Percentiles rank a stretch among this genome's conserved stretches.
Evolutionary conservation across 2,113 vertebrate species (phyloP).

Genomic region (Dipodomys spectabilis): DNA sequence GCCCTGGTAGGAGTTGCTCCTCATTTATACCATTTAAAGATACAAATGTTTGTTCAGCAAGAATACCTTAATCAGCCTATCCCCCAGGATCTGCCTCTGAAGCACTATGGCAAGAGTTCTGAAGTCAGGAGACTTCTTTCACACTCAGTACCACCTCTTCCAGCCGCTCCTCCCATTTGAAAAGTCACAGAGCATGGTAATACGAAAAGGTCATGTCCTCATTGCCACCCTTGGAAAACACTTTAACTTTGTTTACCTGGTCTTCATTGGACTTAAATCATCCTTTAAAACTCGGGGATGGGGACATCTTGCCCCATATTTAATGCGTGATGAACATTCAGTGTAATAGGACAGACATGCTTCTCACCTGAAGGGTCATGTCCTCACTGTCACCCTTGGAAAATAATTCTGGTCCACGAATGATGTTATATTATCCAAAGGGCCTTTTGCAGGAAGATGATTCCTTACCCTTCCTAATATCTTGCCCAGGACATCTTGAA

Average conservation of each 20-base stretch:
- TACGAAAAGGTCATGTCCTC: not conserved
- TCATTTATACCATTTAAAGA: not conserved
- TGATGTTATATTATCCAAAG: no score
- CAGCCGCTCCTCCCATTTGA: not conserved
- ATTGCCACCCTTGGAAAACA: not conserved
- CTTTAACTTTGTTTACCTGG: slow-evolving; percentile 35
- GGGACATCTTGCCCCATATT: no score
- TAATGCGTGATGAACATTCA: no score
- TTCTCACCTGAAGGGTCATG: no score
- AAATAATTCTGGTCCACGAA: no score
- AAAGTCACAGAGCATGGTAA: not conserved
- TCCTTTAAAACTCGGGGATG: not conserved
- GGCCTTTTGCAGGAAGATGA: no score
- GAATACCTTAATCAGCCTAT: not conserved
- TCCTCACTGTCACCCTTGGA: no score
- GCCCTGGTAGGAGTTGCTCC: not conserved
- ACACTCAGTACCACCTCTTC: not conserved
- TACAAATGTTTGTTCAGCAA: not conserved
- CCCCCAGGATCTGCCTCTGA: not conserved
- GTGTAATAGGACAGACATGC: no score
- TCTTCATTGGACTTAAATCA: slow-evolving; percentile 1
- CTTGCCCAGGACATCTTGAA: not conserved
- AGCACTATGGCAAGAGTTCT: not conserved
- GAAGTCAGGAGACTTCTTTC: not conserved
- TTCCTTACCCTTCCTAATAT: not conserved